These are phyloP conservation scores for Solea senegalensis DNA, from an alignment of 2,113 vertebrate genomes.

Conservation along the genomic window DNA sequence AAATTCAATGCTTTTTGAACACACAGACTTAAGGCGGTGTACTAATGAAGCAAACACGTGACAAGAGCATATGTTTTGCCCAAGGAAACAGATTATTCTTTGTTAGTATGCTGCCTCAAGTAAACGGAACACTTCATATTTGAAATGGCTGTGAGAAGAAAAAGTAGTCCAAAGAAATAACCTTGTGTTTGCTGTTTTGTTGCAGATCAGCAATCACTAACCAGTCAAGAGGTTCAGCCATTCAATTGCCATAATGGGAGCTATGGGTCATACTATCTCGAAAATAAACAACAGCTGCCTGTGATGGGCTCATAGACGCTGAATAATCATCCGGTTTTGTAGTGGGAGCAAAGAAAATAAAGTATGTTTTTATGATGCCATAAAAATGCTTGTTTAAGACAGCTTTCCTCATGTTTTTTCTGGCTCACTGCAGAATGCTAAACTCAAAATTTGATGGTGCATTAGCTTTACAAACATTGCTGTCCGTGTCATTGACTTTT, in stretches of 20 bases:
- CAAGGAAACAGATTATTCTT: slow-evolving; percentile 5
- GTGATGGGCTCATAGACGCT: slow-evolving; percentile 61
- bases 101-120: slow-evolving; percentile 20
- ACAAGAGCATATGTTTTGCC: slow-evolving; percentile 37
- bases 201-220: slow-evolving; percentile 37
- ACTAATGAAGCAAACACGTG: slow-evolving; percentile 34
- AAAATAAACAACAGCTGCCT: slow-evolving; percentile 56
- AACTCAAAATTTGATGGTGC: slow-evolving; percentile 30
- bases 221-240: slow-evolving; percentile 45
- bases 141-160: slow-evolving; percentile 29
- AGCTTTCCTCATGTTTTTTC: slow-evolving; percentile 44
- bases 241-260: slow-evolving; percentile 65
- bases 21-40: slow-evolving; percentile 3
- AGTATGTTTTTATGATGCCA: slow-evolving; percentile 48
- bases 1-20: slow-evolving; percentile 1
- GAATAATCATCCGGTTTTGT: slow-evolving; percentile 69
- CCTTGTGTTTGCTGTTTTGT: slow-evolving; percentile 35
- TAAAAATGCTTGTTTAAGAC: slow-evolving; percentile 57
- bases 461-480: slow-evolving; percentile 43
- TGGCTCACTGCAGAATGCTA: slow-evolving; percentile 36
- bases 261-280: slow-evolving; percentile 55
- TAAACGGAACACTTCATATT: slow-evolving; percentile 39
- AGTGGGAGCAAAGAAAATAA: slow-evolving; percentile 65
- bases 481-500: slow-evolving; percentile 45
- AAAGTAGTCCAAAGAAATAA: slow-evolving; percentile 55